Evolutionary conservation across 2,888 invertebrate species (phyloP).

Genomic region (Smittia aterrima): DNA sequence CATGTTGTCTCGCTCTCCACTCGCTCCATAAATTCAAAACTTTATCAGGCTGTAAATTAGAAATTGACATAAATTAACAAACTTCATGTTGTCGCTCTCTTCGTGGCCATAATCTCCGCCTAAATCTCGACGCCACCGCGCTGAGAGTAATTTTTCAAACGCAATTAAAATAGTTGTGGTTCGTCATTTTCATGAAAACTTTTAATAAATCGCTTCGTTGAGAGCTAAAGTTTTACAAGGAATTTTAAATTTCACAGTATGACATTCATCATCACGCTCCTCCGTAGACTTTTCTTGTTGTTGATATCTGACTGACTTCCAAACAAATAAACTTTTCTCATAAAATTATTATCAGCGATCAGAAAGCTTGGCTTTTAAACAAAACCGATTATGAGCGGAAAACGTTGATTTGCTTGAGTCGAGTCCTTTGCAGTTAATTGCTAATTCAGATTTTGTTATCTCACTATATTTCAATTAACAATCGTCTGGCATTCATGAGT

Average conservation of each 20-base stretch:
- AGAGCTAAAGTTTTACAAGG: background rate
- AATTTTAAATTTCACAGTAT: background rate
- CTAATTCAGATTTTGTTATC: background rate
- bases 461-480: background rate
- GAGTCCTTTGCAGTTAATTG: background rate
- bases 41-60: constrained; percentile 30
- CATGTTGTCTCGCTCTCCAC: background rate
- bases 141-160: background rate
- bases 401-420: background rate
- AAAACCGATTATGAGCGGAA: background rate
- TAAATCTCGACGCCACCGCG: background rate
- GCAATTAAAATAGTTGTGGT: background rate
- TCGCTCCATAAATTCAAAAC: constrained; percentile 31
- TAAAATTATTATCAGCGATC: background rate
- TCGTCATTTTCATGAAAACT: background rate
- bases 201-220: background rate
- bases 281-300: background rate
- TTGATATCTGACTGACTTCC: too few relatives aligned
- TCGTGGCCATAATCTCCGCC: background rate
- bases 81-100: background rate
- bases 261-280: background rate
- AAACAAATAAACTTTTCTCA: background rate
- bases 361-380: background rate
- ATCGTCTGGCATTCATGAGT: background rate
- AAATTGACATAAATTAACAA: constrained; percentile 37